Base-by-base conservation (phyloP, 2,797 vertebrate species). In the Gobio occitaniae region DNA sequence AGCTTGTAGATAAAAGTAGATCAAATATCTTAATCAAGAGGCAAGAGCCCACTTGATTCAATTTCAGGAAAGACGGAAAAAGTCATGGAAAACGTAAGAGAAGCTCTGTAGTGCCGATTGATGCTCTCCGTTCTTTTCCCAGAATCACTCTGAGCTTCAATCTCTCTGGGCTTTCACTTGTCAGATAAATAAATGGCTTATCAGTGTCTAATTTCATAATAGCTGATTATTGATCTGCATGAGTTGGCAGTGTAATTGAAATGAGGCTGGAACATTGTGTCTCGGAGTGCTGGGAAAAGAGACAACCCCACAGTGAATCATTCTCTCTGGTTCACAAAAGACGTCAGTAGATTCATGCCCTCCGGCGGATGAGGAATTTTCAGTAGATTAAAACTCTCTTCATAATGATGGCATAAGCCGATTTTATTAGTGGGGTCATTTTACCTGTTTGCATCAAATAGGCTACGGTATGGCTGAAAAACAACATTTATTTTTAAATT, bases 161-260 rank as follows among this genome's bases (percentile, higher is more conserved):
- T 78, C 41, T 61, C 78, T 88, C 66, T 66, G 83, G 77, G 74
- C 48, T 50, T 79, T 69, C 72, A 56, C 48, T 56, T 87, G 82
- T 81, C 82, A 83, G 86, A 87, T 84, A 86, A 87, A 86, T 87
- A 87, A 90, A 90, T 87, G 84, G 76, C 82, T 90, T 87, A 90
- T 88, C 89, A 86, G 80, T 52, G 54, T 72, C 87, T 91, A 88
- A 90, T 89, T 89, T 88, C 84, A 89, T 88, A 87, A 88, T 86
- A 84, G 88, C 87, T 88, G 72, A 83, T 90, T 90, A 91, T 87
- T 90, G 83, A 90, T 87, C 66, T 72, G 52, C 75, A 90, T 84
- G 87, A 84, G 85, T 86, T 82, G 83, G 86, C 80, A 87, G 74
- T 89, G 90, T 91, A 92, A 91, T 84, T 93, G 86, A 91, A 86